phyloP scores from a whole-genome alignment of 2,797 vertebrate genomes.

The Scolopax bukidnonensis region DNA sequence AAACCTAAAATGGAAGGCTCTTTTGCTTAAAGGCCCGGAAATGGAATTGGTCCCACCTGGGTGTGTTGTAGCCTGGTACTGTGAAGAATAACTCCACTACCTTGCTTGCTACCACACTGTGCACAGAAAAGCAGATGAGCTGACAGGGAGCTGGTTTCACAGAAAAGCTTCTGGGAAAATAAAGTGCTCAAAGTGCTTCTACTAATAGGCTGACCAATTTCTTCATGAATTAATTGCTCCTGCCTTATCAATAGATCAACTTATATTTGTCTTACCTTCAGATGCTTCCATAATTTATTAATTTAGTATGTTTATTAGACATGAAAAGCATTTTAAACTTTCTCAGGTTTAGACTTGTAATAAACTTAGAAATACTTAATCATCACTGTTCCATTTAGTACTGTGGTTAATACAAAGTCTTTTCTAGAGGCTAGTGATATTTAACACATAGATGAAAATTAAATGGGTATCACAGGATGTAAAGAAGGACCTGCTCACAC shows the following conservation, averaged over 20 bases:
- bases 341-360: not conserved
- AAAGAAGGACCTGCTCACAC: not conserved
- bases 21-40: not conserved
- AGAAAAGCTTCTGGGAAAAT: not conserved
- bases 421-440: not conserved
- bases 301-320: not conserved
- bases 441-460: not conserved
- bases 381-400: not conserved
- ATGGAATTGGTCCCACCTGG: not conserved
- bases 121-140: fast-evolving
- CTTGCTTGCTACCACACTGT: fast-evolving
- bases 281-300: not conserved
- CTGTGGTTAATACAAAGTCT: not conserved
- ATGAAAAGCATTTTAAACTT: not conserved
- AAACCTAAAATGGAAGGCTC: not conserved
- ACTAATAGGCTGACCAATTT: not conserved
- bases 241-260: not conserved
- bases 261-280: not conserved
- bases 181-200: not conserved
- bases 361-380: not conserved
- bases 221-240: not conserved
- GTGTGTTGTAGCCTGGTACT: not conserved
- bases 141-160: not conserved
- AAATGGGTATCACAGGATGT: not conserved
- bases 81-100: not conserved